A percentile compares a stretch with the other conserved stretches of the same genome.
Conservation (phyloP, 2,888 invertebrate species). For the Oscheius myriophilus region DNA sequence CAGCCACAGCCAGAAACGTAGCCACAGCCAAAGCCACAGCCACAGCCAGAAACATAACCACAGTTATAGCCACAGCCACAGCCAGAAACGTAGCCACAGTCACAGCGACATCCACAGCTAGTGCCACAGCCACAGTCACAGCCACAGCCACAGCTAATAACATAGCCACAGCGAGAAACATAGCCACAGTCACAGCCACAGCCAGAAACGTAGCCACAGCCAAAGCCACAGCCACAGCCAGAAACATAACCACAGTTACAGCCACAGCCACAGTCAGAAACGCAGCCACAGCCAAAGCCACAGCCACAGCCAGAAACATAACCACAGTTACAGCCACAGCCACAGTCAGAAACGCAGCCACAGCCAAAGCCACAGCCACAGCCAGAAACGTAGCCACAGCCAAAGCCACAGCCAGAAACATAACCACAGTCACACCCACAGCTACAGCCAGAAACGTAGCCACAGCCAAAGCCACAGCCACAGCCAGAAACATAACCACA, state of each 20-base stretch:
- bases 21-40: conserved; percentile 11
- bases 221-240: too few relatives aligned
- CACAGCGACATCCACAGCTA: background rate
- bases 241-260: background rate
- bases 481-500: background rate
- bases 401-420: background rate
- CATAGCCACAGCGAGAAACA: too few relatives aligned
- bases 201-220: background rate
- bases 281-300: background rate
- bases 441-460: too few relatives aligned
- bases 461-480: background rate
- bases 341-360: background rate
- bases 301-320: too few relatives aligned
- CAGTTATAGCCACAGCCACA: too few relatives aligned
- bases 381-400: background rate
- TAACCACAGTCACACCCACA: background rate
- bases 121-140: too few relatives aligned
- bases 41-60: background rate
- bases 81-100: background rate
- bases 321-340: background rate
- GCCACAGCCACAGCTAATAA: background rate
- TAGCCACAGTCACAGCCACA: too few relatives aligned
- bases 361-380: too few relatives aligned
- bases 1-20: background rate
- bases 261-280: background rate